Percentiles rank a stretch among this genome's conserved stretches.
These are phyloP conservation scores for Noctua comes DNA, from an alignment of 2,888 invertebrate species.

Conservation along the genomic window DNA sequence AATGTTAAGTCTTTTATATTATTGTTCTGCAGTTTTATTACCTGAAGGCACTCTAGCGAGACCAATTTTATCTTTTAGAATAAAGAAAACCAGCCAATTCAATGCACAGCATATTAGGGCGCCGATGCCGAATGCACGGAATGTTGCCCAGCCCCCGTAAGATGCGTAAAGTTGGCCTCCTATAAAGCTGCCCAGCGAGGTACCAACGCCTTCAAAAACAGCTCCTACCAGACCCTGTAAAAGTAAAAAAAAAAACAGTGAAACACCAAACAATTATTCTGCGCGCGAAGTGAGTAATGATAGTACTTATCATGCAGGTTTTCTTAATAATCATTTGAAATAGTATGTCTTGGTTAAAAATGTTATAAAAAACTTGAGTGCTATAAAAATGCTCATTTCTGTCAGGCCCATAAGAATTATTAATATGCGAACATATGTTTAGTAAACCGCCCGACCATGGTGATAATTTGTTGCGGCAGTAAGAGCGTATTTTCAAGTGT, in stretches of 20 bases:
- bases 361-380: neutral
- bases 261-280: neutral
- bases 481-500: neutral
- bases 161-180: slow-evolving; percentile 93
- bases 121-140: slow-evolving; percentile 93
- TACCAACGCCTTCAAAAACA: slow-evolving; percentile 96
- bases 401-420: neutral
- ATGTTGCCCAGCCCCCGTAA: slow-evolving; percentile 92
- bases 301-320: too few relatives aligned
- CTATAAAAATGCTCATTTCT: neutral
- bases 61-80: slow-evolving; percentile 73
- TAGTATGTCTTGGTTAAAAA: neutral
- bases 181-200: slow-evolving; percentile 94
- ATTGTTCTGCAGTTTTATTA: slow-evolving; percentile 71
- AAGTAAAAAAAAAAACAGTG: neutral
- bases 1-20: slow-evolving; percentile 15
- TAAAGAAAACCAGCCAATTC: slow-evolving; percentile 89
- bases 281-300: neutral
- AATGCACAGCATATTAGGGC: slow-evolving; percentile 91
- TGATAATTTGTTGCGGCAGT: neutral
- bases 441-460: neutral
- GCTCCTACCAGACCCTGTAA: slow-evolving; percentile 95
- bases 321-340: neutral
- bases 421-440: neutral
- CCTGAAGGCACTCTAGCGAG: slow-evolving; percentile 76